Conservation (phyloP, 2,888 invertebrate species). For the Pristionchus mayeri region DNA sequence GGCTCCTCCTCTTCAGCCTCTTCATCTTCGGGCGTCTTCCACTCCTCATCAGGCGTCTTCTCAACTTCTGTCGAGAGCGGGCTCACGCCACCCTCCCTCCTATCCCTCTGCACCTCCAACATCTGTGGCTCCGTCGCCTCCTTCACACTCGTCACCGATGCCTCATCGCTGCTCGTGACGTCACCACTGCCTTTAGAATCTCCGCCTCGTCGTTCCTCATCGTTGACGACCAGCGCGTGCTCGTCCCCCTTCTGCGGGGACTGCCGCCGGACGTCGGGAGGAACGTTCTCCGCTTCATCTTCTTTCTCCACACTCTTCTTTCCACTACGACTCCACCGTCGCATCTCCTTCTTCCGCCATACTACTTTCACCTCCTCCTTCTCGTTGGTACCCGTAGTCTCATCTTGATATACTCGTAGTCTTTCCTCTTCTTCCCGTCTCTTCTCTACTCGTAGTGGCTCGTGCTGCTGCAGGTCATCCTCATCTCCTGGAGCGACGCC, state of each 20-base stretch:
- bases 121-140: background rate
- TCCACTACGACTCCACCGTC: background rate
- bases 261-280: background rate
- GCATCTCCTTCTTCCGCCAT: slow-evolving; percentile 30
- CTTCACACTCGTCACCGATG: background rate
- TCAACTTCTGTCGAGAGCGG: background rate
- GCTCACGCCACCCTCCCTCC: background rate
- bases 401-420: background rate
- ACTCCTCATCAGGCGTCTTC: background rate
- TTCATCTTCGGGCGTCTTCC: background rate
- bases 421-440: background rate
- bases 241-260: background rate
- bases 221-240: slow-evolving; percentile 1
- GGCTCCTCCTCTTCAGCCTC: slow-evolving; percentile 11
- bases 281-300: background rate
- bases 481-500: background rate
- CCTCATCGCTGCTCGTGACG: background rate
- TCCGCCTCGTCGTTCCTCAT: slow-evolving; percentile 34
- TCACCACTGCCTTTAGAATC: background rate
- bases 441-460: slow-evolving; percentile 26
- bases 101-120: background rate
- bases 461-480: slow-evolving; percentile 5
- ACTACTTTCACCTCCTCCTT: slow-evolving; percentile 23
- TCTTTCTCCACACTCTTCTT: background rate
- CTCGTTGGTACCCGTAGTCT: background rate